Conservation (phyloP, 1,140 invertebrate genomes). For the Brachionus angularis region DNA sequence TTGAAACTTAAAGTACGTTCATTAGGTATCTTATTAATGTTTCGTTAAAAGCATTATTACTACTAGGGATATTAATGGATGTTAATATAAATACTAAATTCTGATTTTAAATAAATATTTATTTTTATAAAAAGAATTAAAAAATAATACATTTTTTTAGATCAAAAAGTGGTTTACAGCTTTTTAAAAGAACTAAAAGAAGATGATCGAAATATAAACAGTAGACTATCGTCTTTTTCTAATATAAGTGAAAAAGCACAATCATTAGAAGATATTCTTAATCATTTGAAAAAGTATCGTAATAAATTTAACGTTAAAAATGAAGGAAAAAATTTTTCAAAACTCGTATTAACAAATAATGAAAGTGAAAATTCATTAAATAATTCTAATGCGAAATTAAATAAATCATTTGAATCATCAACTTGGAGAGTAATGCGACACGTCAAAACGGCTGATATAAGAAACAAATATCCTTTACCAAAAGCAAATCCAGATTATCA, state of each 20-base stretch:
- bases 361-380: slow-evolving; percentile 14
- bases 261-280: slow-evolving; percentile 34
- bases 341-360: background rate
- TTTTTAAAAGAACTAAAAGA: slow-evolving; percentile 16
- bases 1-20: too few relatives aligned
- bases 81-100: too few relatives aligned
- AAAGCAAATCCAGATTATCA: slow-evolving; percentile 44
- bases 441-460: slow-evolving; percentile 12
- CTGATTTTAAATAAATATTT: too few relatives aligned
- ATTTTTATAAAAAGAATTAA: too few relatives aligned
- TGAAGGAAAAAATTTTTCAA: background rate
- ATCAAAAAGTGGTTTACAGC: slow-evolving; percentile 33
- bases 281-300: slow-evolving; percentile 22
- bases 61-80: too few relatives aligned
- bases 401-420: slow-evolving; percentile 7
- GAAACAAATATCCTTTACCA: slow-evolving; percentile 34
- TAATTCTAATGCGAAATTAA: slow-evolving; percentile 16
- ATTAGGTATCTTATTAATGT: too few relatives aligned
- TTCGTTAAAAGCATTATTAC: too few relatives aligned
- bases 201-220: background rate
- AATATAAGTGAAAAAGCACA: slow-evolving; percentile 15
- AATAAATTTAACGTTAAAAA: slow-evolving; percentile 1
- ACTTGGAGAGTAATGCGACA: slow-evolving; percentile 34
- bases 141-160: background rate
- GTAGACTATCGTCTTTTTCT: background rate